Conservation (phyloP, 1,140 invertebrate species). For the Ectropis grisescens region DNA sequence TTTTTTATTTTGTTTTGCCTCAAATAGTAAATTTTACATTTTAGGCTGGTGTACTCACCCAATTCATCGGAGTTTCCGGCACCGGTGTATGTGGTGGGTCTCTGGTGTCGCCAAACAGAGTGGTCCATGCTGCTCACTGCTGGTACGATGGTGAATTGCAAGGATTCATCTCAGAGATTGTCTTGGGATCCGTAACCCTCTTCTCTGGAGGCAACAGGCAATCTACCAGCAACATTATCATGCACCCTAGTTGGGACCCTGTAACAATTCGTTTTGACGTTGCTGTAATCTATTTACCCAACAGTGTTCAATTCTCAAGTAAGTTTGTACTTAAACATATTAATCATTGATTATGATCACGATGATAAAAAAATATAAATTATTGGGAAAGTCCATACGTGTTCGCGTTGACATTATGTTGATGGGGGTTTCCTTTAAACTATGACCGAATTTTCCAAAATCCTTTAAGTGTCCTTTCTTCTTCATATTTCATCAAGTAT, state of each 20-base stretch:
- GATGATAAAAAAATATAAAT: no score
- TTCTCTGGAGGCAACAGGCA: constrained; percentile 18
- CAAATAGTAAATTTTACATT: no score
- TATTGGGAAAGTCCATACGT: no score
- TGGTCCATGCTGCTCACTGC: constrained; percentile 29
- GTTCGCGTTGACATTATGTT: no score
- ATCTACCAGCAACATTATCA: constrained; percentile 11
- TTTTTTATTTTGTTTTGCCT: no score
- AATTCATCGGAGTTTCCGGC: constrained; percentile 6
- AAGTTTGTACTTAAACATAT: no score
- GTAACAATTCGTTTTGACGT: neutral
- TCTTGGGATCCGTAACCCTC: constrained; percentile 16
- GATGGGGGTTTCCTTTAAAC: no score
- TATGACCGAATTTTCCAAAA: no score
- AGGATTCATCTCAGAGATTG: constrained; percentile 12
- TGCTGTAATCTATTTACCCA: neutral
- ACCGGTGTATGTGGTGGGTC: constrained; percentile 21
- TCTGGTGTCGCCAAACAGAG: constrained; percentile 9
- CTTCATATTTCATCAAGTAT: no score
- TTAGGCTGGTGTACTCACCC: constrained; percentile 19
- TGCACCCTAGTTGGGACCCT: constrained; percentile 6
- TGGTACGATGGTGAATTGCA: constrained; percentile 21
- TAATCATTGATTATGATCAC: no score
- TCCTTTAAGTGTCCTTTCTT: no score
- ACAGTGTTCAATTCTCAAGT: neutral